Base-by-base conservation (phyloP, 2,113 vertebrate genomes). In the Merops nubicus region DNA sequence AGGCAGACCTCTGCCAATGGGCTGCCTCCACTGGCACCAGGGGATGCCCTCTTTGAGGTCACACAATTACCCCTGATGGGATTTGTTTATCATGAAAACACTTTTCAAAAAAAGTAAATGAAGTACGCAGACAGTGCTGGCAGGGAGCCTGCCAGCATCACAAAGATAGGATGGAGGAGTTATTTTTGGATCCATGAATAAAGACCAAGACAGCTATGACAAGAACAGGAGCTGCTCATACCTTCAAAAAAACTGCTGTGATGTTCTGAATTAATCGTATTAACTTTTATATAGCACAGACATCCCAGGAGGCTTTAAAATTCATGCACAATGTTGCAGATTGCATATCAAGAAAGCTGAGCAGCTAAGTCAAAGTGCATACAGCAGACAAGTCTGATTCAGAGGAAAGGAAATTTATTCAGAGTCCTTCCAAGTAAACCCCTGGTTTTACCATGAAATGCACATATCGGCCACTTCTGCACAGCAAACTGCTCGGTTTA, bases 371-470 rank as follows among this genome's bases (percentile, higher is more conserved):
- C 60, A 38, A 60, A 82, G 21, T 69, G 53, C 21, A 60, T 22
- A n/a, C 47, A 88, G 50, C 72, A 19, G 3, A 62, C 0, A 1
- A 91, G 8, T 8, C 25, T 36, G 31, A 67, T 81, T 95, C 23
- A 1, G 43, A 81, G 73, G 84, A 94, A 84, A 86, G 22, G 47
- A 84, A 86, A 88, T 77, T 50, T 90, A 65, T 54, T 80, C 75
- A 77, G 42, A 43, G 25, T 38, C 22, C 8, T 93, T 95, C 80
- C 65, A 56, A 87, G 80, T 85, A 95, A 96, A 63, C 18, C 29
- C 12, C 9, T 72, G 2, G 13, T 90, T 96, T 94, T 34, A 48
- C 60, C 51, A 74, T 70, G 12, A 85, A 68, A 26, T 73, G 20
- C 34, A 59, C 54, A 17, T 31, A 60, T 90, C 64, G 57, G 40